These are phyloP conservation scores for Salarias fasciatus DNA, from an alignment of 2,797 vertebrate species.

Conservation along the genomic window DNA sequence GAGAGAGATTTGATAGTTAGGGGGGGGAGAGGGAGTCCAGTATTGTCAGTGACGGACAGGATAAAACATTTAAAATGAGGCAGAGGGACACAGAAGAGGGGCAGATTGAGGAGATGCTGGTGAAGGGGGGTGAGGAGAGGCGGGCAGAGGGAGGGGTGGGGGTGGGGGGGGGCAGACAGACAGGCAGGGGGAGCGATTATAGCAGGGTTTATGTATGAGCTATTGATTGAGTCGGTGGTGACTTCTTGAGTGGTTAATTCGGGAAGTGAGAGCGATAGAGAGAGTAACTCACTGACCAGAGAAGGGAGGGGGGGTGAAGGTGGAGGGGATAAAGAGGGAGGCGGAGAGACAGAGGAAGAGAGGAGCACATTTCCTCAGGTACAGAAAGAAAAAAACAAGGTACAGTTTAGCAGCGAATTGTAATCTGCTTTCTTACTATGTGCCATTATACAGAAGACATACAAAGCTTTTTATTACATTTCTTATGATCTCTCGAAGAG, in stretches of 20 bases:
- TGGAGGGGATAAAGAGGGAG: conserved; percentile 26
- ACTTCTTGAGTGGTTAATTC: conserved; percentile 91
- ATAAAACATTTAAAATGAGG: conserved; percentile 6
- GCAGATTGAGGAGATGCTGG: conserved; percentile 39
- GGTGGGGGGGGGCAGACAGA: conserved; percentile 59
- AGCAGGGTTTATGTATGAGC: conserved; percentile 90
- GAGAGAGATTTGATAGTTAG: conserved; percentile 11
- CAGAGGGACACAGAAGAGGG: conserved; percentile 42
- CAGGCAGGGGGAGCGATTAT: conserved; percentile 82
- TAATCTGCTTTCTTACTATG: conserved; percentile 1
- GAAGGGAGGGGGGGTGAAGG: conserved; percentile 59
- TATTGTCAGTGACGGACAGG: conserved; percentile 17
- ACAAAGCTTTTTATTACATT: no score
- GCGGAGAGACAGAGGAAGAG: conserved; percentile 21
- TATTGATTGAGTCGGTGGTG: conserved; percentile 90
- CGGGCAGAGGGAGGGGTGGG: conserved; percentile 23
- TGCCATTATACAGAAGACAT: no score
- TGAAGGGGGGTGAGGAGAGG: conserved; percentile 32
- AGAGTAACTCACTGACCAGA: conserved; percentile 85
- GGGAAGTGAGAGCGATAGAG: conserved; percentile 88
- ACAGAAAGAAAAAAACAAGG: conserved; percentile 46
- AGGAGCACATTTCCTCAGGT: conserved; percentile 45
- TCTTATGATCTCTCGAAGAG: no score
- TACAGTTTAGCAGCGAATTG: conserved; percentile 32
- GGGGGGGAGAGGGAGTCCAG: conserved; percentile 6